A percentile compares a stretch with the other conserved stretches of the same genome.
Evolutionary conservation across 2,797 vertebrate species (phyloP).

Genomic region (Mus spretus): DNA sequence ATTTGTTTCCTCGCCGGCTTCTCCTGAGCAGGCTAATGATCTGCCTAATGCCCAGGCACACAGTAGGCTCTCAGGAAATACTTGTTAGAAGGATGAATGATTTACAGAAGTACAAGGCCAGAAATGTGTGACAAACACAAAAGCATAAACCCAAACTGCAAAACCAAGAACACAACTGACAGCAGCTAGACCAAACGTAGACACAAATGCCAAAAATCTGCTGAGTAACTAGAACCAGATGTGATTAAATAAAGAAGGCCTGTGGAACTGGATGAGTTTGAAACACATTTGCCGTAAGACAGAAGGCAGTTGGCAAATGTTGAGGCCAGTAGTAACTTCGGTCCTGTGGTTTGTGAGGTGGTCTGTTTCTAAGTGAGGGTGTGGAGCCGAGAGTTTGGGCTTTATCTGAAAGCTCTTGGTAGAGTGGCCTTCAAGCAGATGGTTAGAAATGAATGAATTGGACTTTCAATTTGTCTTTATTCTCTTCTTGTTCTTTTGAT

Average conservation of each 20-base stretch:
- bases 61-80: conserved; percentile 70
- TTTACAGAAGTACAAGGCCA: conserved; percentile 68
- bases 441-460: not conserved
- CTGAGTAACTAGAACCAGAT: conserved; percentile 75
- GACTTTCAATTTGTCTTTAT: not conserved
- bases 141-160: conserved; percentile 80
- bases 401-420: not conserved
- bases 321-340: not conserved
- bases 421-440: not conserved
- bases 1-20: not conserved
- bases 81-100: conserved; percentile 68
- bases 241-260: conserved; percentile 19
- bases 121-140: conserved; percentile 80
- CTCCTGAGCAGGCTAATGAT: not conserved
- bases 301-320: not conserved
- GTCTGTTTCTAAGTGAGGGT: not conserved
- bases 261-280: not conserved
- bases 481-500: conserved; percentile 39
- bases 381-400: accelerated
- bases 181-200: conserved; percentile 60
- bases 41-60: not conserved
- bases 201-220: conserved; percentile 67
- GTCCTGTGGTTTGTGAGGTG: not conserved
- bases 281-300: not conserved
- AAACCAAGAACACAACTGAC: conserved; percentile 64